Evolutionary conservation across 2,888 invertebrate genomes (phyloP), one percentile per base, ranked within the genome.

Genomic region (Drosophila robusta): DNA sequence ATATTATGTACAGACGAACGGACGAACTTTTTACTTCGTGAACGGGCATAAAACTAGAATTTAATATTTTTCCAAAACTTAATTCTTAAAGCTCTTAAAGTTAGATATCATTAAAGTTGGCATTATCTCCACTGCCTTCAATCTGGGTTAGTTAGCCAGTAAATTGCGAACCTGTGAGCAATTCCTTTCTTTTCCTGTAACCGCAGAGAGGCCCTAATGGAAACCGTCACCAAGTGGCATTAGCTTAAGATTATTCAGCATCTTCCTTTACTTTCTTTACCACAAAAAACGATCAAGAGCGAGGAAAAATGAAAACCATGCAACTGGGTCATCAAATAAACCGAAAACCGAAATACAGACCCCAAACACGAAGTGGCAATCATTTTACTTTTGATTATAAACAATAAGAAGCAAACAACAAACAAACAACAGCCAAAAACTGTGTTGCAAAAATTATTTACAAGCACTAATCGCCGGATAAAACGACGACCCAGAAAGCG

Each of bases 351-450:
- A 56, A 60, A 52, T 49, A 60, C 42, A 71, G 71, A 79, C 79
- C 77, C 57, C 76, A 80, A 87, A 79, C 89, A 86, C 85, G 87
- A 77, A 84, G 70, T 73, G 67, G 79, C 77, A 87, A 89, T 86
- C 87, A 89, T 87, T 89, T 84, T 84, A 89, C 85, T 86, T 86
- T 85, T 85, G 87, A 89, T 81, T 81, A 77, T 81, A 77, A 89
- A 69, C 73, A 84, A 80, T 80, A 70, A 68, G 70, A 63, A 63
- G 47, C 41, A 47, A 56, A 52, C 39, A 73, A 51, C 41, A 39
- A 64, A 60, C 57, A 62, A 68, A 60, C 63, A 64, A 70, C 63
- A 64, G 66, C 42, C 50, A 68, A 65, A 36, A 52, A 41, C 22
- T 57, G 44, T 41, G 49, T 24, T 42, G 51, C 32, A 41, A 70